These are phyloP conservation scores for Antheraea yamamai DNA, from an alignment of 2,888 invertebrate genomes.

Conservation along the genomic window DNA sequence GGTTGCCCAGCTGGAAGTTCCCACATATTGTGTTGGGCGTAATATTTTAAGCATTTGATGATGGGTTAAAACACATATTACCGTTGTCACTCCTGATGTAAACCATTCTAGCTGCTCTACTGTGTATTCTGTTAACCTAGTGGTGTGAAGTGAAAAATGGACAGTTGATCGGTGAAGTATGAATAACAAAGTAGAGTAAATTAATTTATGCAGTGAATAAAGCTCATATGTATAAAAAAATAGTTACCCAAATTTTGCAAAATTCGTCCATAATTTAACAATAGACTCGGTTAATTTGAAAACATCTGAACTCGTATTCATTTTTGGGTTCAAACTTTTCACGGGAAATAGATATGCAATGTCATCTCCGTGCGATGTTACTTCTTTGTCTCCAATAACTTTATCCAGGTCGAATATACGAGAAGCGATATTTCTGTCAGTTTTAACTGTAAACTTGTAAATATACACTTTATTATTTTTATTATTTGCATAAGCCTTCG, in stretches of 20 bases:
- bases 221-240: conserved; percentile 10
- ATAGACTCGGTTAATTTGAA: conserved; percentile 35
- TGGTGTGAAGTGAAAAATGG: too few species aligned
- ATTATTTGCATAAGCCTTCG: conserved; percentile 29
- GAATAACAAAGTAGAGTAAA: background rate
- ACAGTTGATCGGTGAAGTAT: background rate
- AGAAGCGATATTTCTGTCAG: conserved; percentile 38
- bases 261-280: conserved; percentile 40
- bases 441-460: conserved; percentile 42
- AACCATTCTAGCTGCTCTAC: too few species aligned
- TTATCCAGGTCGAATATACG: conserved; percentile 22
- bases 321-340: conserved; percentile 24
- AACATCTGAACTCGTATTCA: conserved; percentile 29
- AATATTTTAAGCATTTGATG: too few species aligned
- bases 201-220: background rate
- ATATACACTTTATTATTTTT: conserved; percentile 36
- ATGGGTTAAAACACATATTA: too few species aligned
- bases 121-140: too few species aligned
- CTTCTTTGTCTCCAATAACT: conserved; percentile 23
- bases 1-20: too few species aligned
- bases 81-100: too few species aligned
- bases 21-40: too few species aligned
- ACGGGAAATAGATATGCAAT: conserved; percentile 37
- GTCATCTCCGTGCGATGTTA: conserved; percentile 38
- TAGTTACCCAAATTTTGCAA: conserved; percentile 43